Evolutionary conservation across 2,888 invertebrate genomes (phyloP), one percentile per base, ranked within the genome.

Genomic region (Cryptocheilus praepositus): DNA sequence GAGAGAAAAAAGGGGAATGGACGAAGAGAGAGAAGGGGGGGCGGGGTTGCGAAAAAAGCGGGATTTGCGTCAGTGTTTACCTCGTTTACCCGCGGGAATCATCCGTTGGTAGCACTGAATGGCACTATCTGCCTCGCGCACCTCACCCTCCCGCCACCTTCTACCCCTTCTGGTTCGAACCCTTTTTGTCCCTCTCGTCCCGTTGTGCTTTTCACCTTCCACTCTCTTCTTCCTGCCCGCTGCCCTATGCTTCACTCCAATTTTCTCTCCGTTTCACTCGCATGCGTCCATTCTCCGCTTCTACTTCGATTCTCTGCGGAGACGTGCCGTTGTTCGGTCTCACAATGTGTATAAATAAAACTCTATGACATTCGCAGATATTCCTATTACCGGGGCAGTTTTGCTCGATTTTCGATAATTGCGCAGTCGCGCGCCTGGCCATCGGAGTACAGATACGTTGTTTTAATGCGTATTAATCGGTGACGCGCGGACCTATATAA

Each of bases 41-140:
- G 58, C 25, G 25, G 22, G 13, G 8, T 0, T 16, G 28, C 0
- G 28, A 49, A 49, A 46, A 16, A 22, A 49, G 49, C 16, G 49
- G 49, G 49, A 18, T 49, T 49, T 18, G 49, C 49, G 49, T 16
- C 49, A 49, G 74, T 76, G 70, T 76, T 76, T 71, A 69, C 72
- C 66, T 54, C 51, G 55, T 67, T 64, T 67, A 54, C 75, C 70
- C 70, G 49, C 71, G 67, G 70, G 72, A 73, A 81, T 73, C 61
- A 74, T 71, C 67, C 71, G 71, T 71, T 72, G 66, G 63, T 71
- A 66, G 61, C 67, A 71, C 57, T 63, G 78, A 81, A 80, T 75
- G 71, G 65, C 73, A 76, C 74, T 80, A 76, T 76, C 61, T 53
- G 43, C 51, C 52, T 46, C 19, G 16, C 51, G n/a, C 18, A 11